Evolutionary conservation across 2,113 vertebrate genomes (phyloP).

Genomic region (Catharus fuscescens): DNA sequence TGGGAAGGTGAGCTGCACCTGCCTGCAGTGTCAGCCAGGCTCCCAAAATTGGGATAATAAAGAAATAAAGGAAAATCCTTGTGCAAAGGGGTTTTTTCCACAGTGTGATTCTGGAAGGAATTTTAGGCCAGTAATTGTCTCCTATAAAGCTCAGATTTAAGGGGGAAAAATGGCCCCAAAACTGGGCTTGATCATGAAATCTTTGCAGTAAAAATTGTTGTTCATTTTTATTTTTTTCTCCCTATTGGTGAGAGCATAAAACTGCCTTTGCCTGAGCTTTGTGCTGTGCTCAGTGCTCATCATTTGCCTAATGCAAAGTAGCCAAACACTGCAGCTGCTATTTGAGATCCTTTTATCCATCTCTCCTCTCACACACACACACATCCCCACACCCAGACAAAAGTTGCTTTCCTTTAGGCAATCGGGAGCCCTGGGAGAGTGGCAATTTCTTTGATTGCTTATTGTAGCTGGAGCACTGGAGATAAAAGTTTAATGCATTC

Average conservation of each 20-base stretch:
- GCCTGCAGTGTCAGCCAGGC: background rate
- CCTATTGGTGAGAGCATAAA: background rate
- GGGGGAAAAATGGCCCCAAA: background rate
- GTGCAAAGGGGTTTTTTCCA: background rate
- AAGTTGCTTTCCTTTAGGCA: constrained; percentile 48
- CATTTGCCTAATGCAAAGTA: background rate
- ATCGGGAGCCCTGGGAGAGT: constrained; percentile 26
- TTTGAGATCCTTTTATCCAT: constrained; percentile 44
- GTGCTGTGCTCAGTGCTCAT: background rate
- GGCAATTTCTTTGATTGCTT: constrained; percentile 52
- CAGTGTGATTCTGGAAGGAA: background rate
- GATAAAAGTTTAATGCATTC: constrained; percentile 47
- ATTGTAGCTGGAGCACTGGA: constrained; percentile 38
- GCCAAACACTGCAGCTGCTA: constrained; percentile 42
- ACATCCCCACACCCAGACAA: background rate
- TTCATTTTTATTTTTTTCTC: background rate
- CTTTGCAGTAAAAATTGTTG: background rate
- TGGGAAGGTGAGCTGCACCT: background rate
- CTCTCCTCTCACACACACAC: background rate
- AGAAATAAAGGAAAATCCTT: background rate
- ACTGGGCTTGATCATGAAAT: background rate
- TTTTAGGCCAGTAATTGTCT: background rate
- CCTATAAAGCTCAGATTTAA: background rate
- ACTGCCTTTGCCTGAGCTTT: background rate
- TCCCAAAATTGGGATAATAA: background rate